Evolutionary conservation across 2,797 vertebrate species (phyloP).

Genomic region (Gobionotothen gibberifrons): DNA sequence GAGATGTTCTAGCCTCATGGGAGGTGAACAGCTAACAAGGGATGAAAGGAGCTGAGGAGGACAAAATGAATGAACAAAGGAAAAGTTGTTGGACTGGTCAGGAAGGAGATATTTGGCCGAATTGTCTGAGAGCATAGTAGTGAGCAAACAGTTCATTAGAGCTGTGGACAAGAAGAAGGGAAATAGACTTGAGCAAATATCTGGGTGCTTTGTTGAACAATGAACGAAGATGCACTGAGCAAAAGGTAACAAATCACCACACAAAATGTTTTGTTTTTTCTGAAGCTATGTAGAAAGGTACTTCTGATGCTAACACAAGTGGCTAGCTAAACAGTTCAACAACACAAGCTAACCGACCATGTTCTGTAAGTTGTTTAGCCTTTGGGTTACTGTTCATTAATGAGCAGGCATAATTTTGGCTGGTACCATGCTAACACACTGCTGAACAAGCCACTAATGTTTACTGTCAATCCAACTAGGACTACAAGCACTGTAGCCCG

Average conservation of each 20-base stretch:
- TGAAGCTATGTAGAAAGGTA: neutral
- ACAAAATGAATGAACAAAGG: neutral
- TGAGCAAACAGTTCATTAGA: neutral
- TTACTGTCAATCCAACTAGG: no score
- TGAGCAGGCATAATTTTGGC: no score
- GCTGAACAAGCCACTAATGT: no score
- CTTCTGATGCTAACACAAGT: neutral
- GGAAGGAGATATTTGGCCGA: neutral
- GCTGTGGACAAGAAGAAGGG: constrained; percentile 1
- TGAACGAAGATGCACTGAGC: no score
- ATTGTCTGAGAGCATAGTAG: neutral
- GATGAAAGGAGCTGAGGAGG: neutral
- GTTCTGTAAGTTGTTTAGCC: no score
- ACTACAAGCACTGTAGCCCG: no score
- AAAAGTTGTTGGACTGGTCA: neutral
- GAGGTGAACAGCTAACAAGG: constrained; percentile 9
- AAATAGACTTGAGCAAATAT: neutral
- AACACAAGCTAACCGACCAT: neutral
- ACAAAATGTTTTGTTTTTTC: neutral
- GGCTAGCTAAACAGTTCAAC: neutral
- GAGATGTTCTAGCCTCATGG: constrained; percentile 14
- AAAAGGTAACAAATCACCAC: no score
- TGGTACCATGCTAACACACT: no score
- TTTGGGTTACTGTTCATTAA: no score
- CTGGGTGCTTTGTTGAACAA: neutral